Evolutionary conservation across 2,888 invertebrate genomes (phyloP).

Genomic region (Stenodera caucasica): DNA sequence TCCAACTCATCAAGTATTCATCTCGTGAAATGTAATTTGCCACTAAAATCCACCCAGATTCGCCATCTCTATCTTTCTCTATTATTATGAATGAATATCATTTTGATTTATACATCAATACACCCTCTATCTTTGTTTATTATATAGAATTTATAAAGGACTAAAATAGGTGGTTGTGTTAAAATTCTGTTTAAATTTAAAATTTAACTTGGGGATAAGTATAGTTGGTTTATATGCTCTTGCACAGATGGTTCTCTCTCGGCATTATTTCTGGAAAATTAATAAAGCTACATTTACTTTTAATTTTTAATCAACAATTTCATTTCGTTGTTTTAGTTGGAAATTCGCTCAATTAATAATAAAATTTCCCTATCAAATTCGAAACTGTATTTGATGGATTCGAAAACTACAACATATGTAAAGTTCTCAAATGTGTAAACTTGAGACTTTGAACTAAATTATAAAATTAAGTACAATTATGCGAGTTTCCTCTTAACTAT

Average conservation of each 20-base stretch:
- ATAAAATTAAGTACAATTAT: not conserved
- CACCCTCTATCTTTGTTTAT: not conserved
- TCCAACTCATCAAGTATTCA: slow-evolving; percentile 52
- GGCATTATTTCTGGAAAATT: slow-evolving; percentile 33
- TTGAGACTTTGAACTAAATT: not conserved
- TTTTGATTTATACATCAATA: not conserved
- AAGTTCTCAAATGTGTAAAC: not conserved
- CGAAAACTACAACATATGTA: not conserved
- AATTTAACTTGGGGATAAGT: slow-evolving; percentile 11
- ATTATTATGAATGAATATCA: not conserved
- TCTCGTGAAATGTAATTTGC: slow-evolving; percentile 52
- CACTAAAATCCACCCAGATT: slow-evolving; percentile 44
- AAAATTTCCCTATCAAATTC: not conserved
- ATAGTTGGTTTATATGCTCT: slow-evolving; percentile 13
- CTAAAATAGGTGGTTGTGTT: not conserved
- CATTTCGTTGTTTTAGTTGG: not conserved
- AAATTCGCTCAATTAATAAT: not conserved
- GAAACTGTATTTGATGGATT: not conserved
- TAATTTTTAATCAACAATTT: not conserved
- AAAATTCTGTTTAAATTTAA: not conserved
- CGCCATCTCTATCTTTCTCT: slow-evolving; percentile 30
- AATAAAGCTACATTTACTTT: slow-evolving; percentile 29
- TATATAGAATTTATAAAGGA: not conserved
- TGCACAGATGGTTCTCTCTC: slow-evolving; percentile 33
- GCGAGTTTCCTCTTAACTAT: not conserved